Evolutionary conservation across 2,888 invertebrate species (phyloP).

Genomic region (Iselma pallidipennis): DNA sequence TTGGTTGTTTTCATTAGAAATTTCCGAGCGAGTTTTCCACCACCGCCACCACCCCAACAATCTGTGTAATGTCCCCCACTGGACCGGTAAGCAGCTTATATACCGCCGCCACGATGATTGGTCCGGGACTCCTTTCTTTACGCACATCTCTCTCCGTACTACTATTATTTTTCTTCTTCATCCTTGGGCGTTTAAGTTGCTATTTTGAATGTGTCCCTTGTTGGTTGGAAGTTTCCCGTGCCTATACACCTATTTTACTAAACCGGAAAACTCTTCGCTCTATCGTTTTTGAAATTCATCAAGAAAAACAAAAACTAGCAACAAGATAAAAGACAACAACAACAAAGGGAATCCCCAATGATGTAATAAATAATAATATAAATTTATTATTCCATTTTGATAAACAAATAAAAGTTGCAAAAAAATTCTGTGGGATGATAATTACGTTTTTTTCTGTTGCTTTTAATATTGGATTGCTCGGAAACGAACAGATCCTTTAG

Average conservation of each 20-base stretch:
- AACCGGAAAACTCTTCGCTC: neutral
- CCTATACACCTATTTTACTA: neutral
- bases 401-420: too few relatives aligned
- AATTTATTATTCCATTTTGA: too few relatives aligned
- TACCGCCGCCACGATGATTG: conserved; percentile 49
- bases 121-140: conserved; percentile 43
- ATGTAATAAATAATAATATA: too few relatives aligned
- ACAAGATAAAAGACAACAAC: neutral
- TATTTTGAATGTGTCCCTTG: conserved; percentile 49
- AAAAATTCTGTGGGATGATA: too few relatives aligned
- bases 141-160: conserved; percentile 25
- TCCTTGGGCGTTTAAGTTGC: conserved; percentile 46
- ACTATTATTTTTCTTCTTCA: conserved; percentile 43
- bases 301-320: neutral
- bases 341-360: neutral
- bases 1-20: neutral
- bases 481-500: neutral
- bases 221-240: conserved; percentile 35
- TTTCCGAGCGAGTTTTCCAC: neutral
- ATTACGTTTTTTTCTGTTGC: neutral
- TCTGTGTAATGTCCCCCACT: conserved; percentile 53
- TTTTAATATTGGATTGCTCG: neutral
- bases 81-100: conserved; percentile 53
- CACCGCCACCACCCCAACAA: conserved; percentile 35
- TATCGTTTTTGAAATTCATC: neutral